Base-by-base conservation (phyloP, 35 echinoderm and acorn worm species). In the Eucidaris tribuloides region DNA sequence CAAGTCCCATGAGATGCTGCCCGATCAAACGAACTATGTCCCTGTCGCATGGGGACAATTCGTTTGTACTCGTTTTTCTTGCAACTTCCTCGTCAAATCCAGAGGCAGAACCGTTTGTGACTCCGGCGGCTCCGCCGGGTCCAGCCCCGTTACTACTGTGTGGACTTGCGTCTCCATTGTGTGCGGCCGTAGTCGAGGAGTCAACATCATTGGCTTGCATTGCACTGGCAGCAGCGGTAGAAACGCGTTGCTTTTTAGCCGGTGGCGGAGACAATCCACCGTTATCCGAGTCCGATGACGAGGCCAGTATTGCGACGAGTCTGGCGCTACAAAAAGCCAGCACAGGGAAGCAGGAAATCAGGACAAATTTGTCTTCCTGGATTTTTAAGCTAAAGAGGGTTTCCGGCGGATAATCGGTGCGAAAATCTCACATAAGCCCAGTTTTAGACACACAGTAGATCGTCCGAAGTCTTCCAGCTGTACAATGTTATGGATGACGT, bases 211-310 rank as follows among this genome's bases (percentile, higher is more conserved):
- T 90, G 88, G 89, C 59, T 65, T 91, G 89, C 89, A 90, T 90
- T 66, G 85, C 85, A 89, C 72, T 86, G 60, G 94, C 85, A 74
- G 84, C 85, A 78, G 94, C 85, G 62, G 84, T 81, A 78, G 90
- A 86, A 87, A 97, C 80, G 81, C 94, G 94, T 92, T 97, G 94
- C 87, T 97, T 97, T 87, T 97, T 97, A 83, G 88, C 90, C 94
- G 94, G 94, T 97, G 94, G 94, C 90, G 94, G 94, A 97, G 94
- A 97, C 94, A 97, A 89, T 79, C 94, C 94, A 97, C 94, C 94
- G 94, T 84, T 97, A 62, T 97, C 94, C 60, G 94, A 97, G 87
- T 97, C 94, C 63, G 94, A 97, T 77, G 94, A 97, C 68, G 94
- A 97, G 90, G 90, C 94, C 94, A 97, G 94, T 83, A 89, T 97